Evolutionary conservation across 2,888 invertebrate genomes (phyloP).

Genomic region (Lordiphosa fenestrarum): DNA sequence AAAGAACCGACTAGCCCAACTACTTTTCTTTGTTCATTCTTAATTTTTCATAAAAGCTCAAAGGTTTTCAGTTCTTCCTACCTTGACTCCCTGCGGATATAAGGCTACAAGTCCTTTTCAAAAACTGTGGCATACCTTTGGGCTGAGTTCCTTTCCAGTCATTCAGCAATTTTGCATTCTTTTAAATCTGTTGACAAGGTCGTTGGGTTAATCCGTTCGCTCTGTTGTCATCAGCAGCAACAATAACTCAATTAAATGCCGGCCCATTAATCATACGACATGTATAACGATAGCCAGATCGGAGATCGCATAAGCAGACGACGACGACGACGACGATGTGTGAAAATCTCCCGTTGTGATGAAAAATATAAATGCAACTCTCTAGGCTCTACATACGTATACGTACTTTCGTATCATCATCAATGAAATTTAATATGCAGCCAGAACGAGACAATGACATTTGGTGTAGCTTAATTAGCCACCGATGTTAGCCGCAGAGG

Average conservation of each 20-base stretch:
- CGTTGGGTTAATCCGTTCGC: conserved; percentile 60
- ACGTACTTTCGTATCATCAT: conserved; percentile 76
- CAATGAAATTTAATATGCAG: conserved; percentile 77
- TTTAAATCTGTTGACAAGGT: conserved; percentile 49
- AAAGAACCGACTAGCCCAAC: too few relatives aligned
- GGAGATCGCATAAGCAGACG: conserved; percentile 36
- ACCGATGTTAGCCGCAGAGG: conserved; percentile 51
- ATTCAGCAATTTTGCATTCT: too few relatives aligned
- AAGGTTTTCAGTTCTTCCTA: too few relatives aligned
- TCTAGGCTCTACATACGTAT: conserved; percentile 55
- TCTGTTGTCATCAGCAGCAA: conserved; percentile 37
- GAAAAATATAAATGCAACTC: conserved; percentile 74
- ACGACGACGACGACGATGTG: conserved; percentile 58
- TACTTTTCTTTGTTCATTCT: too few relatives aligned
- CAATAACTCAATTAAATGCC: conserved; percentile 74
- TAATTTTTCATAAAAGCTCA: too few relatives aligned
- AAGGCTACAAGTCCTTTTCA: too few relatives aligned
- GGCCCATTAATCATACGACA: conserved; percentile 71
- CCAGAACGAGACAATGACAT: conserved; percentile 57
- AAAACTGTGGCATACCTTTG: too few relatives aligned
- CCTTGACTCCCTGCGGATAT: too few relatives aligned
- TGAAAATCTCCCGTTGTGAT: conserved; percentile 76
- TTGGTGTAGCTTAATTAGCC: conserved; percentile 74
- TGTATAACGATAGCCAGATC: conserved; percentile 34
- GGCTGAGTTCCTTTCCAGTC: too few relatives aligned